Percentiles rank a stretch among this genome's conserved stretches.
Evolutionary conservation across 1,140 invertebrate genomes (phyloP).

Genomic region (Cheumatopsyche charites): DNA sequence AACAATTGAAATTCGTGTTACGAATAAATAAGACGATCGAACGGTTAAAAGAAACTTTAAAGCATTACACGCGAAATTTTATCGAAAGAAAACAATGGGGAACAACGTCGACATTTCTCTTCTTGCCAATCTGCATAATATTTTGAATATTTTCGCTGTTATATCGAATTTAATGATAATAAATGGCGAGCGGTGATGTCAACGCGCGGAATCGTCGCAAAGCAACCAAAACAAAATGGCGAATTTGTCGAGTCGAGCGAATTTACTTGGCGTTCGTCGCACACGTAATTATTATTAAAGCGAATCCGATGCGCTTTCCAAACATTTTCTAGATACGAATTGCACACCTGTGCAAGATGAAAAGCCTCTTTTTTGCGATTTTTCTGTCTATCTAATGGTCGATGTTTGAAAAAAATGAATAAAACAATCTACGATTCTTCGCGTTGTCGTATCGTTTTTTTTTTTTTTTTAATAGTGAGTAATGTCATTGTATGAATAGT

Average conservation of each 20-base stretch:
- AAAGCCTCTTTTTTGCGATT: no score
- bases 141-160: conserved; percentile 22
- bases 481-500: no score
- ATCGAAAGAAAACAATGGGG: conserved; percentile 4
- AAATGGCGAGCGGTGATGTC: conserved; percentile 32
- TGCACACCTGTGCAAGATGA: no score
- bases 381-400: no score
- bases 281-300: conserved; percentile 31
- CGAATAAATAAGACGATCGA: no score
- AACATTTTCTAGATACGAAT: neutral
- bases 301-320: neutral
- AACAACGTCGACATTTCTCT: conserved; percentile 1
- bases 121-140: conserved; percentile 15
- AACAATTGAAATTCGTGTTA: no score
- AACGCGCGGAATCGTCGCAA: conserved; percentile 30
- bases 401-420: no score
- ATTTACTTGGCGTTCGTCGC: conserved; percentile 33
- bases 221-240: conserved; percentile 30
- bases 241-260: conserved; percentile 32
- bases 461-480: no score
- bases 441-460: no score
- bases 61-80: neutral
- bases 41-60: no score
- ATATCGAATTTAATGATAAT: conserved; percentile 20
- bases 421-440: no score